Conservation (phyloP, 2,113 vertebrate genomes). For the Nematolebias whitei region DNA sequence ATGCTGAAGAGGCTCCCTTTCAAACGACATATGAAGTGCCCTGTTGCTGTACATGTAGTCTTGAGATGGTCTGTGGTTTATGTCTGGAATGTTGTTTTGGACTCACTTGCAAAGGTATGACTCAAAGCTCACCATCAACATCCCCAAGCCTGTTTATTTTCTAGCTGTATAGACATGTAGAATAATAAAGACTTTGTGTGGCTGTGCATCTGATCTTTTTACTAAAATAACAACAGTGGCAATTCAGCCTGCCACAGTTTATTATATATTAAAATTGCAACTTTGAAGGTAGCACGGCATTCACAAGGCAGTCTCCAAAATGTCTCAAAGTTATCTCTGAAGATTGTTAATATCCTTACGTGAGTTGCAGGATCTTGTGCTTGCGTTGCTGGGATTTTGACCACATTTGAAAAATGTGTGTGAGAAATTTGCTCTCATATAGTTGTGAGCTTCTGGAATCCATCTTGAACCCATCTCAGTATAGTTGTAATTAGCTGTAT, state of each 20-base stretch:
- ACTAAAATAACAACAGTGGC: constrained; percentile 21
- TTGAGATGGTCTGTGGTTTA: constrained; percentile 66
- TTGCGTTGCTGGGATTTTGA: no score
- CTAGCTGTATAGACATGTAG: constrained; percentile 41
- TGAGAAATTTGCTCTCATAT: no score
- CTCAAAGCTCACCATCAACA: constrained; percentile 43
- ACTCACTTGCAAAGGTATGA: constrained; percentile 27
- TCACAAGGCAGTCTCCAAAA: no score
- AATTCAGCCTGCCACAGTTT: constrained; percentile 11
- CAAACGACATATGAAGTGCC: constrained; percentile 70
- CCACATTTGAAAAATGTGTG: no score
- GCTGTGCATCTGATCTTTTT: constrained; percentile 15
- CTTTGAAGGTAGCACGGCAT: no score
- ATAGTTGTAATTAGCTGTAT: no score
- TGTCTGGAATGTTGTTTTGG: constrained; percentile 69
- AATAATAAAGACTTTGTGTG: constrained; percentile 50
- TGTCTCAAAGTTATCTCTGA: no score
- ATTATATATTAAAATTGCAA: background rate
- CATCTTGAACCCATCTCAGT: no score
- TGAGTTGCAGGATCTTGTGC: no score
- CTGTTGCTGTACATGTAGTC: constrained; percentile 66
- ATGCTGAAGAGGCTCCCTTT: constrained; percentile 67
- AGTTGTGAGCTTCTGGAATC: no score
- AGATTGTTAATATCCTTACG: no score
- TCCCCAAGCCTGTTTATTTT: constrained; percentile 51